Evolutionary conservation across 37 sponge, comb jelly and placozoan genomes (phyloP).

Genomic region (Aplysina aerophoba): DNA sequence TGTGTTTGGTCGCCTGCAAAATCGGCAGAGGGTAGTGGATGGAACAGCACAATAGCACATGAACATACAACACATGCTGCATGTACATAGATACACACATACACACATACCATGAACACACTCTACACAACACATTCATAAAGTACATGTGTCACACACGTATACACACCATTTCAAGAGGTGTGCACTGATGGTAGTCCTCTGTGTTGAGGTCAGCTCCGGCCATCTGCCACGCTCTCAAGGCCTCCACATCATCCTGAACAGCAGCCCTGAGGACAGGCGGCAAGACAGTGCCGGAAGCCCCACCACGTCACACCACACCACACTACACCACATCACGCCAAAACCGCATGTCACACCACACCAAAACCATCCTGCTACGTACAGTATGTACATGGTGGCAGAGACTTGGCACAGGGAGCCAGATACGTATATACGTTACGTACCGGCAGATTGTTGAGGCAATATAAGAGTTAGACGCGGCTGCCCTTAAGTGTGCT

Average conservation of each 20-base stretch:
- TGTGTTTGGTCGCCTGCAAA: too few species aligned
- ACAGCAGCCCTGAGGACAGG: slow-evolving; percentile 53
- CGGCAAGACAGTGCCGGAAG: too few species aligned
- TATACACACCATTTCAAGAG: slow-evolving; percentile 45
- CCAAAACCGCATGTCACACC: neutral
- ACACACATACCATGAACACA: too few species aligned
- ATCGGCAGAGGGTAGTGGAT: too few species aligned
- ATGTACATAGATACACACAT: too few species aligned
- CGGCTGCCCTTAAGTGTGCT: slow-evolving; percentile 48
- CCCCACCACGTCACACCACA: too few species aligned
- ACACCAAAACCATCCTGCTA: neutral
- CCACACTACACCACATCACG: neutral
- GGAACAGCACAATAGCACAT: too few species aligned
- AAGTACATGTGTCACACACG: too few species aligned
- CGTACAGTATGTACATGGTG: neutral
- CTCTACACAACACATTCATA: too few species aligned
- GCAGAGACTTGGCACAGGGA: neutral
- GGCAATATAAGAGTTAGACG: slow-evolving; percentile 12
- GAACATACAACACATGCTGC: too few species aligned
- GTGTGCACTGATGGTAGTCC: slow-evolving; percentile 47
- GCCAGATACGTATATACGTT: too few species aligned
- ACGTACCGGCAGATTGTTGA: slow-evolving; percentile 40
- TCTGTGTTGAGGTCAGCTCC: slow-evolving; percentile 45
- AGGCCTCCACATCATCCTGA: slow-evolving; percentile 44
- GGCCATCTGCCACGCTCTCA: slow-evolving; percentile 59